Evolutionary conservation across 2,113 vertebrate genomes (phyloP).

Genomic region (Orycteropus afer): DNA sequence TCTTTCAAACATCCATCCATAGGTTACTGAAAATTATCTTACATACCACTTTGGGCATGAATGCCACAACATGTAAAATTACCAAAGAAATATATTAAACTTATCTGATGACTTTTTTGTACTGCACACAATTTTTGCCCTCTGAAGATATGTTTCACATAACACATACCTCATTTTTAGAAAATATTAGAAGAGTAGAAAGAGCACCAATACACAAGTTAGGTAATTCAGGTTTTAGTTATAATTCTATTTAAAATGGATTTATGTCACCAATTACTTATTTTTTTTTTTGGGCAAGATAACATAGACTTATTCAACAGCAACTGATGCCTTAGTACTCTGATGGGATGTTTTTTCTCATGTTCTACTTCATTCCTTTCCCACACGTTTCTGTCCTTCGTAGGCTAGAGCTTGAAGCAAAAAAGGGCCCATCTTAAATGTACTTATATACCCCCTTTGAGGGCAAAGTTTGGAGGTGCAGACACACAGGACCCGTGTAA

Average conservation of each 20-base stretch:
- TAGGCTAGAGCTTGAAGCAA: too few relatives aligned
- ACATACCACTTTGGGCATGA: not conserved
- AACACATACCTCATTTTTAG: not conserved
- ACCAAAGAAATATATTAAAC: not conserved
- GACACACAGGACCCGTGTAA: slow-evolving; percentile 93
- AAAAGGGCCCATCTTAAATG: slow-evolving; percentile 83
- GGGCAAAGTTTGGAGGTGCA: slow-evolving; percentile 91
- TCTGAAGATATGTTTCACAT: not conserved
- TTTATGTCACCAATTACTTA: not conserved
- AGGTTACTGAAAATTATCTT: not conserved
- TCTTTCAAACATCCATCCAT: not conserved
- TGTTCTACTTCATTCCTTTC: too few relatives aligned
- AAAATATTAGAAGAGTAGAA: not conserved
- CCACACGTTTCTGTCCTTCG: too few relatives aligned
- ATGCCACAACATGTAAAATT: not conserved
- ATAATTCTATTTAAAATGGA: not conserved
- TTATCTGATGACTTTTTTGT: not conserved
- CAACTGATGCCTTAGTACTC: too few relatives aligned
- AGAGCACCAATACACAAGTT: not conserved
- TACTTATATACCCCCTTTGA: slow-evolving; percentile 90
- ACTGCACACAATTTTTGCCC: not conserved
- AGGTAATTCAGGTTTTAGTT: not conserved
- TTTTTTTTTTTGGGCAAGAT: not conserved
- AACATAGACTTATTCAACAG: too few relatives aligned
- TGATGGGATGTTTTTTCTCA: too few relatives aligned